Percentiles rank a stretch among this genome's conserved stretches.
These are phyloP conservation scores for Petrocephalus zakoni DNA, from an alignment of 2,113 vertebrate genomes.

Conservation along the genomic window DNA sequence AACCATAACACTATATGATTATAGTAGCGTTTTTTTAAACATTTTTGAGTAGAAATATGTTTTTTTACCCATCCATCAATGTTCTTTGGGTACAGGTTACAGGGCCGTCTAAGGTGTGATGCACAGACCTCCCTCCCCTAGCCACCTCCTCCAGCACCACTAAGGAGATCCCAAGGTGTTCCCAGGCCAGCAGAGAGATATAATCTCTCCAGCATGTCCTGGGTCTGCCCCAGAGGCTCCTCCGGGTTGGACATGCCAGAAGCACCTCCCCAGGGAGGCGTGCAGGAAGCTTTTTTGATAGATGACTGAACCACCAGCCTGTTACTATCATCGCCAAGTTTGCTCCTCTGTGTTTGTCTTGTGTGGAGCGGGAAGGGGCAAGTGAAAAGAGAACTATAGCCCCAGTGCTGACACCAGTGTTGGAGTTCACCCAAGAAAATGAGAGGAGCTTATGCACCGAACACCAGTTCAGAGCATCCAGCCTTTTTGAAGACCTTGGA, in stretches of 20 bases:
- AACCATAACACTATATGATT: background rate
- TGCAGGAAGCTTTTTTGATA: background rate
- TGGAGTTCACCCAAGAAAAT: too few relatives aligned
- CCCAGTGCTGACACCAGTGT: too few relatives aligned
- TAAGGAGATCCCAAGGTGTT: background rate
- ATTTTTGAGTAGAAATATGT: background rate
- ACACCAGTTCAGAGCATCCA: too few relatives aligned
- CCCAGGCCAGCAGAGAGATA: background rate
- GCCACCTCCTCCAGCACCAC: background rate
- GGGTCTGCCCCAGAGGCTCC: background rate
- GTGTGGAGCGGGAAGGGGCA: background rate
- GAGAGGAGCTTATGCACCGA: too few relatives aligned
- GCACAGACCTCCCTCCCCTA: background rate
- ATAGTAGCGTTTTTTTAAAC: background rate
- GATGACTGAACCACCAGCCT: background rate
- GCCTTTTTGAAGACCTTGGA: too few relatives aligned
- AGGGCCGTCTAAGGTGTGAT: background rate
- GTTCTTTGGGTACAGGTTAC: background rate
- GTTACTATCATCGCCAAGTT: background rate
- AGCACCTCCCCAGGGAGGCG: background rate
- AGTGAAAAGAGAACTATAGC: background rate
- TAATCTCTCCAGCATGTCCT: background rate
- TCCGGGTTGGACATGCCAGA: background rate
- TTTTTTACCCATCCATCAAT: background rate
- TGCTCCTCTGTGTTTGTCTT: background rate